phyloP scores from a whole-genome alignment of 2,797 vertebrate genomes.

The Synaphobranchus kaupii region DNA sequence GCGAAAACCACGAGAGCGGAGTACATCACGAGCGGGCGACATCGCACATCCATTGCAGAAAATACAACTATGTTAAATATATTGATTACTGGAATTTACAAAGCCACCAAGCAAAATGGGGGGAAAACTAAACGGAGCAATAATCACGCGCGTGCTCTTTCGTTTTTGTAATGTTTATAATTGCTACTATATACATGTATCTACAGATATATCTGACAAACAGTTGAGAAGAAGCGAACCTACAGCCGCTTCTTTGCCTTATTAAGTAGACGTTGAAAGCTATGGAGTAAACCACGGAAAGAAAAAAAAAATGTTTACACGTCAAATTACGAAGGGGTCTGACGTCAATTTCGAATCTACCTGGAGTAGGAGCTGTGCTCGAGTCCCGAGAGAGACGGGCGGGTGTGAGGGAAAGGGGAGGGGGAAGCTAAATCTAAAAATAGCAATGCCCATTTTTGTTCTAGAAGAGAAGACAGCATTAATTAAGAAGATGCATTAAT shows the following conservation, averaged over 20 bases:
- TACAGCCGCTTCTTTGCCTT: conserved; percentile 47
- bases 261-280: conserved; percentile 57
- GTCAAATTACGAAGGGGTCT: conserved; percentile 87
- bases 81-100: conserved; percentile 21
- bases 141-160: not conserved
- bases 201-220: conserved; percentile 16
- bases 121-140: not conserved
- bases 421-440: conserved; percentile 58
- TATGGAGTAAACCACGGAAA: conserved; percentile 55
- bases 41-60: conserved; percentile 80
- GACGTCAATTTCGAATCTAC: conserved; percentile 86
- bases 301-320: conserved; percentile 78
- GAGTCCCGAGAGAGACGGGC: conserved; percentile 68
- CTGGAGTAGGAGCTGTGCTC: conserved; percentile 74
- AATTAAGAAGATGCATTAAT: not conserved
- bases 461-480: conserved; percentile 18
- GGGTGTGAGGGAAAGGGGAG: conserved; percentile 24
- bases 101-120: conserved; percentile 25
- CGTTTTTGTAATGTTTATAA: not conserved
- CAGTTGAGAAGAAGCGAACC: conserved; percentile 44
- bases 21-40: conserved; percentile 70
- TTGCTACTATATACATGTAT: conserved; percentile 27
- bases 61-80: conserved; percentile 53
- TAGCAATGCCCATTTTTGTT: conserved; percentile 43
- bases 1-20: conserved; percentile 72